Percentiles rank a stretch among this genome's conserved stretches.
Evolutionary conservation across 2,113 vertebrate genomes (phyloP).

Genomic region (Cochlearius cochlearius): DNA sequence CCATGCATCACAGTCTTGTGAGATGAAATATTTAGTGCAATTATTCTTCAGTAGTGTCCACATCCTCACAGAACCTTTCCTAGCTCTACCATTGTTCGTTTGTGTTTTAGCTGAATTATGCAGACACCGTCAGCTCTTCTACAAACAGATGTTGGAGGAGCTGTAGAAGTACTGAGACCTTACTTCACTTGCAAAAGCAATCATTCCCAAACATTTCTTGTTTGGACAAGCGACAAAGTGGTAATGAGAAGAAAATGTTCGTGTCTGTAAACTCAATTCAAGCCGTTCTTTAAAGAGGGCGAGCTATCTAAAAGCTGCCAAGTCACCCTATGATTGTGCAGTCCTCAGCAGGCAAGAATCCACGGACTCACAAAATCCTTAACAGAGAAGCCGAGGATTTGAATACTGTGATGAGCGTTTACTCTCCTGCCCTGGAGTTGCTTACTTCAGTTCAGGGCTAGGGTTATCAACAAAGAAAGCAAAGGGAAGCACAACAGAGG

Average conservation of each 20-base stretch:
- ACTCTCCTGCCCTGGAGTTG: neutral
- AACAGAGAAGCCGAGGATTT: neutral
- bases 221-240: constrained; percentile 34
- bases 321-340: neutral
- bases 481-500: neutral
- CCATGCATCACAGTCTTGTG: neutral
- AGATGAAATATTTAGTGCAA: neutral
- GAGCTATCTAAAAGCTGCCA: neutral
- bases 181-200: neutral
- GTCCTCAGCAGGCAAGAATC: neutral
- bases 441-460: neutral
- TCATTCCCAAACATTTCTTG: neutral
- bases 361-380: neutral
- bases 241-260: constrained; percentile 25
- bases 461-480: neutral
- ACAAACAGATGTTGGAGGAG: neutral
- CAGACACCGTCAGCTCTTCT: constrained; percentile 9
- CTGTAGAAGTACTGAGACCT: neutral
- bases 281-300: neutral
- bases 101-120: neutral
- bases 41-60: neutral
- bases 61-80: neutral
- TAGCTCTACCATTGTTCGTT: neutral
- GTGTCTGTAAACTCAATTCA: neutral
- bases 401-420: neutral